A percentile compares a stretch with the other conserved stretches of the same genome.
Evolutionary conservation across 2,113 vertebrate genomes (phyloP).

Genomic region (Lota lota): DNA sequence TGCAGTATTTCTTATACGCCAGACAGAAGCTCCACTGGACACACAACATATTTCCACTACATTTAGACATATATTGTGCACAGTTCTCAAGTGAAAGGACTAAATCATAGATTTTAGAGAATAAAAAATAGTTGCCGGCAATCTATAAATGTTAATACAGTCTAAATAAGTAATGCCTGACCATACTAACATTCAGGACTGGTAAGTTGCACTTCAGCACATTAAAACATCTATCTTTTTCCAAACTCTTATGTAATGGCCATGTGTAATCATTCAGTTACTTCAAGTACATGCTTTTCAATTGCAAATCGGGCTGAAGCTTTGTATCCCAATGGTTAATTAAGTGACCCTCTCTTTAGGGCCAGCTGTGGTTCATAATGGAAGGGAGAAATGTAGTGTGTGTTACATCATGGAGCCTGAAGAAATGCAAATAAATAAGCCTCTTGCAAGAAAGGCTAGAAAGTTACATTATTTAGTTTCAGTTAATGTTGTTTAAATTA

Average conservation of each 20-base stretch:
- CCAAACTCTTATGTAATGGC: conserved; percentile 26
- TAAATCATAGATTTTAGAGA: no score
- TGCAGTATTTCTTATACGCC: conserved; percentile 15
- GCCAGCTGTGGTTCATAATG: conserved; percentile 66
- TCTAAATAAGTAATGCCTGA: not conserved
- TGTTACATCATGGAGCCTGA: conserved; percentile 65
- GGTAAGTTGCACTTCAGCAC: conserved; percentile 19
- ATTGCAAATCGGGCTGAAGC: conserved; percentile 72
- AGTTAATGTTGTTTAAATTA: no score
- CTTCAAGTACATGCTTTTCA: conserved; percentile 74
- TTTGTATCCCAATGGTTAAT: conserved; percentile 62
- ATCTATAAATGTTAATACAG: no score
- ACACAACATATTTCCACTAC: not conserved
- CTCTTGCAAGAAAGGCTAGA: no score
- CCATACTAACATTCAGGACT: conserved; percentile 19
- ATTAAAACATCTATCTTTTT: no score
- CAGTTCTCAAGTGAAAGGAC: no score
- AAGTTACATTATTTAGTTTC: no score
- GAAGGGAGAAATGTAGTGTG: conserved; percentile 75
- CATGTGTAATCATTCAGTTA: conserved; percentile 69
- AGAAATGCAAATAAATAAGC: no score
- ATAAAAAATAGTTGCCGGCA: no score
- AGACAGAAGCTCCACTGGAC: not conserved
- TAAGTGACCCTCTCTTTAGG: conserved; percentile 47
- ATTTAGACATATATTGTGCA: no score